A percentile compares a stretch with the other conserved stretches of the same genome.
Conservation (phyloP, 2,888 invertebrate genomes). For the Chironomus tentans region DNA sequence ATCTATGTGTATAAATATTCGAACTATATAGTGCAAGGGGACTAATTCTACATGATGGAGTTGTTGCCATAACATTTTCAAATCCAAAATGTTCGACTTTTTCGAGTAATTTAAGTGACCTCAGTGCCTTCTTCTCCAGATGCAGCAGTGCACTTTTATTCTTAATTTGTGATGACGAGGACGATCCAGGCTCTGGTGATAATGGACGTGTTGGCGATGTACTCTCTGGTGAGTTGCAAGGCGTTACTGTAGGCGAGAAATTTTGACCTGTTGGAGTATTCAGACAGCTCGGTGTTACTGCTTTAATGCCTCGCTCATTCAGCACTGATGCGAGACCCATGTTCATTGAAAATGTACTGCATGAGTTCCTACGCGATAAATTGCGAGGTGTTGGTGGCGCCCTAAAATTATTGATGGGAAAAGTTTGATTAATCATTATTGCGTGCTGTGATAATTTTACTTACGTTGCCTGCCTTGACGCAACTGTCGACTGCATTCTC, state of each 20-base stretch:
- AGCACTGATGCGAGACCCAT: conserved; percentile 64
- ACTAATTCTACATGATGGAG: conserved; percentile 46
- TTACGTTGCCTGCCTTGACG: conserved; percentile 44
- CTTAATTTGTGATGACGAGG: conserved; percentile 28
- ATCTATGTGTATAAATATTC: conserved; percentile 47
- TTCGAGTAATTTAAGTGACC: conserved; percentile 51
- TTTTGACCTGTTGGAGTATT: conserved; percentile 55
- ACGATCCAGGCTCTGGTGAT: conserved; percentile 37
- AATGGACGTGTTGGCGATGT: conserved; percentile 48
- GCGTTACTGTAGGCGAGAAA: conserved; percentile 76
- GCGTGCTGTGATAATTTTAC: conserved; percentile 26
- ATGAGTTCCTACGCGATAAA: conserved; percentile 68
- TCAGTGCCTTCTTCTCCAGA: conserved; percentile 42
- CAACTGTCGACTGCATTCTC: conserved; percentile 55
- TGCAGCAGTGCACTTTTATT: conserved; percentile 39
- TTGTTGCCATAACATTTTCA: conserved; percentile 53
- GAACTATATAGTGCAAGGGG: conserved; percentile 55
- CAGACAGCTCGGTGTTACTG: conserved; percentile 58
- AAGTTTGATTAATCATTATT: not conserved
- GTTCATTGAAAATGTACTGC: conserved; percentile 66
- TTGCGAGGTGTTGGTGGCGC: conserved; percentile 43
- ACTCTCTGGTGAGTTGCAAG: conserved; percentile 65
- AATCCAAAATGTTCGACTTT: conserved; percentile 60
- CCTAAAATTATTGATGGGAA: conserved; percentile 30
- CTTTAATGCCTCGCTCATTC: conserved; percentile 66